phyloP scores from a whole-genome alignment of 2,797 vertebrate genomes.

The Scolopax rusticola region DNA sequence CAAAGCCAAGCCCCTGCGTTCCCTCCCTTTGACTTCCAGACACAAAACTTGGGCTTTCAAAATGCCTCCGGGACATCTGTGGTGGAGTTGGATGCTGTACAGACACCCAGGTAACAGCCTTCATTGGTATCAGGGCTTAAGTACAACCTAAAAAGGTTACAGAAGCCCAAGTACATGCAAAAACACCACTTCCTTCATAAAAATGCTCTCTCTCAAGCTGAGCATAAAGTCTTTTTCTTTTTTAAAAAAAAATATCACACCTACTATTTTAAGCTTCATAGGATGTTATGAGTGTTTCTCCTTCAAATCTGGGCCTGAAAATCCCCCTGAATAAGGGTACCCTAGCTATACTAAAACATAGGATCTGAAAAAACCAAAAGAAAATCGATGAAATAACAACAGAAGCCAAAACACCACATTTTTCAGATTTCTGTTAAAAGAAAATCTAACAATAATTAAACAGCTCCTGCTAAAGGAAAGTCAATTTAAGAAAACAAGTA shows the following conservation, averaged over 20 bases:
- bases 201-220: accelerated
- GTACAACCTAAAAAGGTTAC: neutral
- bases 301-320: neutral
- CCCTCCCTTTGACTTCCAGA: neutral
- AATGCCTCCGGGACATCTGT: neutral
- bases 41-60: neutral
- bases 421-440: neutral
- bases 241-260: neutral
- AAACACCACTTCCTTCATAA: neutral
- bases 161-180: neutral
- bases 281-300: neutral
- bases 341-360: neutral
- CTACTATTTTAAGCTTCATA: neutral
- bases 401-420: neutral
- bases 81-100: accelerated
- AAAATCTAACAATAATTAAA: slow-evolving; percentile 16
- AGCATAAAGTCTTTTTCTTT: neutral
- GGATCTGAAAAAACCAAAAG: neutral
- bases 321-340: neutral
- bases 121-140: neutral
- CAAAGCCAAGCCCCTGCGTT: neutral
- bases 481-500: neutral
- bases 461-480: neutral
- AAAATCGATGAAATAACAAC: neutral
- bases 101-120: accelerated